Evolutionary conservation across 2,888 invertebrate species (phyloP).

Genomic region (Conus canariensis): DNA sequence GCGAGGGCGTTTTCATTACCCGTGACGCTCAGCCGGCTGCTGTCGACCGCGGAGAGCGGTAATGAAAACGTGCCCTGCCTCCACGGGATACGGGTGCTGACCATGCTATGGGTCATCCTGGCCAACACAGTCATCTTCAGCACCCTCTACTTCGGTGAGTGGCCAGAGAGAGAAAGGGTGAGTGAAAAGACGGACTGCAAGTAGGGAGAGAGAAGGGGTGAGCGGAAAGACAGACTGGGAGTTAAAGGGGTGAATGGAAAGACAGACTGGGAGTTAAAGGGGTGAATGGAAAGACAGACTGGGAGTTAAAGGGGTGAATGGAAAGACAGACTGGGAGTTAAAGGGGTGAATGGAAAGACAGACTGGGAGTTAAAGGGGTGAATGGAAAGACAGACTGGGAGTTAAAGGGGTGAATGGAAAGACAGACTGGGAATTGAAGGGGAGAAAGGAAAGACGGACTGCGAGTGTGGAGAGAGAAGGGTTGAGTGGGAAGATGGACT

Average conservation of each 20-base stretch:
- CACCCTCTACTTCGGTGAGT: conserved; percentile 39
- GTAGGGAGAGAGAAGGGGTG: neutral
- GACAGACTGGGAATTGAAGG: neutral
- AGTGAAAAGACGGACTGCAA: neutral
- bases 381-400: neutral
- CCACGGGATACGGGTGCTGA: conserved; percentile 37
- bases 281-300: neutral
- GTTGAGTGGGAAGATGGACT: neutral
- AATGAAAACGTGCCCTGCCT: conserved; percentile 29
- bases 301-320: neutral
- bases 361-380: neutral
- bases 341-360: neutral
- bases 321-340: neutral
- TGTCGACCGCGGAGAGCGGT: neutral
- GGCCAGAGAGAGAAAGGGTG: neutral
- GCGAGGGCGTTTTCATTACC: conserved; percentile 25
- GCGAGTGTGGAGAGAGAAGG: neutral
- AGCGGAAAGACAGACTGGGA: neutral
- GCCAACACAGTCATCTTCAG: conserved; percentile 38
- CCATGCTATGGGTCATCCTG: conserved; percentile 42
- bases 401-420: neutral
- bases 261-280: too few species aligned
- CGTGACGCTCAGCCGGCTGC: neutral
- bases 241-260: too few species aligned
- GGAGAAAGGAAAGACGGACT: too few species aligned